Conservation (phyloP, 2,113 vertebrate genomes). For the Pollachius pollachius region DNA sequence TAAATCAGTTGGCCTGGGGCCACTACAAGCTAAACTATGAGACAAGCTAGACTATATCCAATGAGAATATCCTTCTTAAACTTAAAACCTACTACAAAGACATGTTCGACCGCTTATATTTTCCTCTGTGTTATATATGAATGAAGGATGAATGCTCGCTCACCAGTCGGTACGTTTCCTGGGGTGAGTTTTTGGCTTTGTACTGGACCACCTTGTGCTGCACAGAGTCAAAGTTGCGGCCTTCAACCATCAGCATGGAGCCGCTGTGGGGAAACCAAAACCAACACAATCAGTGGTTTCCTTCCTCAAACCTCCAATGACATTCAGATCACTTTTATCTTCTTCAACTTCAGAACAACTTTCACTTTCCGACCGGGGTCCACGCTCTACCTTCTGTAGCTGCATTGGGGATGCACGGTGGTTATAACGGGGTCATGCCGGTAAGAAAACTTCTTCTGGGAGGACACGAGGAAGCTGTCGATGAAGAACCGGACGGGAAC, state of each 20-base stretch:
- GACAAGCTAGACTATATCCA: too few species aligned
- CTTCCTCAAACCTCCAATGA: neutral
- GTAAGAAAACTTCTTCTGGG: constrained; percentile 75
- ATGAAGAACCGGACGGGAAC: constrained; percentile 71
- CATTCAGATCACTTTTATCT: neutral
- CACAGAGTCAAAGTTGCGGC: constrained; percentile 81
- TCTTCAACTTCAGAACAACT: neutral
- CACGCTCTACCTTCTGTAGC: constrained; percentile 68
- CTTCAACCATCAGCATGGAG: constrained; percentile 78
- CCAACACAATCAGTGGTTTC: neutral
- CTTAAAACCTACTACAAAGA: too few species aligned
- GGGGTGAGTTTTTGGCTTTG: constrained; percentile 18
- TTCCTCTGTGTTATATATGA: too few species aligned
- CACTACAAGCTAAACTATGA: too few species aligned
- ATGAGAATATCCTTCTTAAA: too few species aligned
- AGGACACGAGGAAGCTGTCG: constrained; percentile 68
- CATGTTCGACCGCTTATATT: too few species aligned
- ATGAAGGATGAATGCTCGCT: neutral
- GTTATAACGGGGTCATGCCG: constrained; percentile 75
- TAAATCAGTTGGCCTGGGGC: too few species aligned
- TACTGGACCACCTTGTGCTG: constrained; percentile 68
- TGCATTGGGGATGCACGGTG: constrained; percentile 76
- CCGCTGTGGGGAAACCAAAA: constrained; percentile 69
- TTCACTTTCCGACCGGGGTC: neutral
- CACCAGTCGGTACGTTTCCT: constrained; percentile 32